Evolutionary conservation across 1,140 invertebrate genomes (phyloP), one percentile per base, ranked within the genome.

Genomic region (Notospermus geniculatus): DNA sequence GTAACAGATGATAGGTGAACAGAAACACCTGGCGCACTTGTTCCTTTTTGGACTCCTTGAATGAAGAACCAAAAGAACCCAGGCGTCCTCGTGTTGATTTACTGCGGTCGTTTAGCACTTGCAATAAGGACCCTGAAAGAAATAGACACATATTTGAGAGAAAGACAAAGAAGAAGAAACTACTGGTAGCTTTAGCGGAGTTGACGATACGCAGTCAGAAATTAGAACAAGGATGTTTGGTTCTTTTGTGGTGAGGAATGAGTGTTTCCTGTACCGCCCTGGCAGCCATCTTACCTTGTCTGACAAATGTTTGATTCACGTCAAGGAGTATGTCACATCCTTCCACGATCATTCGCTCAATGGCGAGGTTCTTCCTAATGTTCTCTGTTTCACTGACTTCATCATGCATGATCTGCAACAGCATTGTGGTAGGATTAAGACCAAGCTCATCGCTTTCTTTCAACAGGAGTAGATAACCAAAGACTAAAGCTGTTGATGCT

Each of bases 331-430:
- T 94, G 78, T 96, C 93, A 82, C 93, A 97, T 2, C 93, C 93
- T 80, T 95, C 93, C 0, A 94, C 88, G 54, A 97, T 96, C 91
- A 96, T 95, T 59, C 93, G 83, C 81, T 97, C 93, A 19, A 95
- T 91, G 0, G 92, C 91, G 64, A 97, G 82, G 77, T 96, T 96
- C 77, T 95, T 95, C 19, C 93, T 81, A 46, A 96, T 86, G 82
- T 95, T 95, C 81, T 96, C 93, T 0, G 93, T 97, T 79, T 95
- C 93, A 72, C 91, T 94, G 4, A 96, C 92, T 72, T 82, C 81
- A 71, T 82, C 80, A 66, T 82, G 80, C 81, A 82, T 82, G 30
- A 79, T 73, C 80, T 82, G 67, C 9, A 71, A 62, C 57, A 55
- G 63, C 43, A 65, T 15, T 7, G 15, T 36, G 32, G 32, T 15